These are phyloP conservation scores for Anneissia japonica DNA, from an alignment of 35 echinoderm and acorn worm genomes.

Conservation along the genomic window DNA sequence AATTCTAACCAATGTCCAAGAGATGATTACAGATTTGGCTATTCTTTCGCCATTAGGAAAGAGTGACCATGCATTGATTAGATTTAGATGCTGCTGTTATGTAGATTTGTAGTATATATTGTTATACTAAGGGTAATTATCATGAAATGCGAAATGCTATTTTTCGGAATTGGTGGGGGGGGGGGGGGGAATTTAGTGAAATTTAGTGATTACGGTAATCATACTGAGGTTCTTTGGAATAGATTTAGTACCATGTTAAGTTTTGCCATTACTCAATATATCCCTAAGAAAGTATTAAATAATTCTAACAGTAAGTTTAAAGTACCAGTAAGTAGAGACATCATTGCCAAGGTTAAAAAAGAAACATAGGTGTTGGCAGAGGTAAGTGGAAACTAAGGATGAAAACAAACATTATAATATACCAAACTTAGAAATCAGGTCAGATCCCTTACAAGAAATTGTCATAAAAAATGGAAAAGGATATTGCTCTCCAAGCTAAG, in stretches of 20 bases:
- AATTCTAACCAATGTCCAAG: neutral
- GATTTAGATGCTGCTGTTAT: neutral
- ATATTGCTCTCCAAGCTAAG: neutral
- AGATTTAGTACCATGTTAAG: neutral
- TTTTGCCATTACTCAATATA: neutral
- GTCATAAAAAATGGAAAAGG: neutral
- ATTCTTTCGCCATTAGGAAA: neutral
- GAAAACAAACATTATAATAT: neutral
- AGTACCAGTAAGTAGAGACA: neutral
- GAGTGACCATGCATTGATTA: neutral
- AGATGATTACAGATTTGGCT: neutral
- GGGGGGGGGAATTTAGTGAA: too few species aligned
- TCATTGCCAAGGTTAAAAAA: neutral
- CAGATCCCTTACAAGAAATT: neutral
- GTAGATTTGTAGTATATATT: neutral
- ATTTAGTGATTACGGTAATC: too few species aligned
- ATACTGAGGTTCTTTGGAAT: too few species aligned
- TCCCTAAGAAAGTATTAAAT: neutral
- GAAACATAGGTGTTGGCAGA: slow-evolving; percentile 2
- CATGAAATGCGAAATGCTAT: neutral
- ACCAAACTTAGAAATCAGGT: neutral
- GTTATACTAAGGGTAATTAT: neutral
- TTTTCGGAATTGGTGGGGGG: neutral
- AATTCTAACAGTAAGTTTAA: neutral
- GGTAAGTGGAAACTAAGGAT: neutral